Percentiles rank a stretch among this genome's conserved stretches.
These are phyloP conservation scores for Dicyrtomina minuta DNA, from an alignment of 2,888 invertebrate genomes.

Conservation along the genomic window DNA sequence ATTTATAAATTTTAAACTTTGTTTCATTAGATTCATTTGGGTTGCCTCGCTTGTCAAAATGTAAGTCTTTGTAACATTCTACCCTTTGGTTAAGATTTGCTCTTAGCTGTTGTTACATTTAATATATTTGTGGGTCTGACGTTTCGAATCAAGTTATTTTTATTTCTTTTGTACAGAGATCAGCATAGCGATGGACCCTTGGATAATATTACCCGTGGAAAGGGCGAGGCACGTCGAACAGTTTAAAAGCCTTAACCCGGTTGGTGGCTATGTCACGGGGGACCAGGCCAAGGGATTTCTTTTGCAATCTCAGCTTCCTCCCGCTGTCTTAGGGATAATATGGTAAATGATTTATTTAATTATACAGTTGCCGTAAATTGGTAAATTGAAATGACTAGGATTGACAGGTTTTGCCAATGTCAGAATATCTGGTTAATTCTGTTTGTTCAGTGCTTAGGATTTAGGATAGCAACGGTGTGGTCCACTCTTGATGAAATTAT, in stretches of 20 bases:
- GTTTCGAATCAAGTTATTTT: not conserved
- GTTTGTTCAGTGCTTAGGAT: not conserved
- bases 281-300: constrained; percentile 92
- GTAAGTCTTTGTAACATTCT: too few species aligned
- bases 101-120: too few species aligned
- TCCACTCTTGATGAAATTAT: too few species aligned
- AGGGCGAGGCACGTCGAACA: constrained; percentile 86
- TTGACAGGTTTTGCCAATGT: not conserved
- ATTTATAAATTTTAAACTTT: too few species aligned
- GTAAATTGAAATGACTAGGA: too few species aligned
- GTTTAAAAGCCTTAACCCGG: constrained; percentile 82
- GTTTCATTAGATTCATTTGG: too few species aligned
- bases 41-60: too few species aligned
- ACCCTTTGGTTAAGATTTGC: too few species aligned
- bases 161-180: too few species aligned
- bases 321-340: constrained; percentile 85
- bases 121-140: constrained; percentile 5
- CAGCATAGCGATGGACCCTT: constrained; percentile 68
- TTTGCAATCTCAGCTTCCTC: constrained; percentile 86
- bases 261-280: constrained; percentile 84
- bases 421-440: not conserved
- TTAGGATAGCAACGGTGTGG: too few species aligned
- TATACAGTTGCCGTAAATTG: too few species aligned
- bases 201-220: constrained; percentile 85
- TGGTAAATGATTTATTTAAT: constrained; percentile 66